Percentiles rank a stretch among this genome's conserved stretches.
These are phyloP conservation scores for Stigmatopora nigra DNA, from an alignment of 2,113 vertebrate genomes.

Conservation along the genomic window DNA sequence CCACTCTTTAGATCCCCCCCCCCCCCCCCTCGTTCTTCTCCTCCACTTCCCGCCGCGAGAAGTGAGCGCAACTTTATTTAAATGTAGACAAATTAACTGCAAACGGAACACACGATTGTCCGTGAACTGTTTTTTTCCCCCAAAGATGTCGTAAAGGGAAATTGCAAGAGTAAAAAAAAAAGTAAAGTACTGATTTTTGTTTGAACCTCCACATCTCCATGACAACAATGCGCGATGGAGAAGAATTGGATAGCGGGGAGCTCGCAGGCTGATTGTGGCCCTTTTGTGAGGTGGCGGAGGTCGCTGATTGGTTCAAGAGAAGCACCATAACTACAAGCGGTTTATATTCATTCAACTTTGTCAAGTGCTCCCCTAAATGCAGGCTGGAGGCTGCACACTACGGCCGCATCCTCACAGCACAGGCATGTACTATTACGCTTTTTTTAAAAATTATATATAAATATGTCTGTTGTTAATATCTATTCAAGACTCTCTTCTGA, in stretches of 20 bases:
- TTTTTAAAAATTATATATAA: neutral
- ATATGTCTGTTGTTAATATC: too few species aligned
- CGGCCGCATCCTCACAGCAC: constrained; percentile 4
- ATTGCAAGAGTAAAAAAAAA: constrained; percentile 40
- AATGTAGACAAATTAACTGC: constrained; percentile 55
- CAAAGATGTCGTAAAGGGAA: constrained; percentile 37
- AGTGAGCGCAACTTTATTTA: constrained; percentile 43
- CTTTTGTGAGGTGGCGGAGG: constrained; percentile 94
- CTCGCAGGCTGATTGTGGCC: constrained; percentile 85
- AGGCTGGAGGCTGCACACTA: constrained; percentile 39
- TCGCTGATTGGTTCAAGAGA: constrained; percentile 97
- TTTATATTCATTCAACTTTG: constrained; percentile 97
- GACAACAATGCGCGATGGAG: constrained; percentile 92
- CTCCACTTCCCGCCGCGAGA: constrained; percentile 47
- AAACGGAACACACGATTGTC: neutral
- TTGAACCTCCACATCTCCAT: constrained; percentile 76
- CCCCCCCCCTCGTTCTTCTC: constrained; percentile 20
- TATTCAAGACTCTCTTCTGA: too few species aligned
- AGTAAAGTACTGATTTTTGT: constrained; percentile 67
- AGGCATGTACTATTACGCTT: constrained; percentile 36
- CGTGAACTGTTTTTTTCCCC: too few species aligned
- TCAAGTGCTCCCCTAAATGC: constrained; percentile 76
- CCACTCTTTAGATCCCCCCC: constrained; percentile 79
- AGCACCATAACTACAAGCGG: constrained; percentile 86
- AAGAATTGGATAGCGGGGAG: constrained; percentile 96